Percentiles rank a stretch among this genome's conserved stretches.
These are phyloP conservation scores for Euwallacea fornicatus DNA, from an alignment of 1,140 invertebrate genomes.

Conservation along the genomic window DNA sequence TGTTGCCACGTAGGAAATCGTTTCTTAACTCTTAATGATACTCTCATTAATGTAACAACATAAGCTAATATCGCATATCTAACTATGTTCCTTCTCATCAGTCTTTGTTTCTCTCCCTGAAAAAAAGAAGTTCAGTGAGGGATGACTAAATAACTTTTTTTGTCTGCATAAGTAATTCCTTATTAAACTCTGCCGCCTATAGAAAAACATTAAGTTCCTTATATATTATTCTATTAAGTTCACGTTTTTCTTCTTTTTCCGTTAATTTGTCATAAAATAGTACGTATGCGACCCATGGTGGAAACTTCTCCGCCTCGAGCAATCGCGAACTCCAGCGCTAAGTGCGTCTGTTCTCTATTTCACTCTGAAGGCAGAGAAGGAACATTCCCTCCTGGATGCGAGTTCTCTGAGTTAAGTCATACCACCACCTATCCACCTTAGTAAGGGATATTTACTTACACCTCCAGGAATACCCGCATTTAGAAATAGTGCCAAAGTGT, in stretches of 20 bases:
- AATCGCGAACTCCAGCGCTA: no score
- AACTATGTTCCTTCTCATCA: constrained; percentile 88
- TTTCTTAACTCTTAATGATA: constrained; percentile 85
- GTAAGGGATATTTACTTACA: constrained; percentile 63
- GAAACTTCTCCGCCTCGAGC: no score
- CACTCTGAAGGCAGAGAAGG: no score
- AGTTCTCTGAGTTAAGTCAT: no score
- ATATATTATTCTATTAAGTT: no score
- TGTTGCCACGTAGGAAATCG: constrained; percentile 89
- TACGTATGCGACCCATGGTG: not conserved
- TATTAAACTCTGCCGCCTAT: no score
- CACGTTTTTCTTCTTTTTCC: not conserved
- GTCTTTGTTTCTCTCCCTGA: constrained; percentile 80
- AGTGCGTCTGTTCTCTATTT: no score
- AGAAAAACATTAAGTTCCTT: no score
- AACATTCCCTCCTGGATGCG: no score
- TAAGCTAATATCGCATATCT: constrained; percentile 86
- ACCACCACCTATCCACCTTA: no score
- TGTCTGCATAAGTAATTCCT: no score
- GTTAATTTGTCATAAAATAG: not conserved
- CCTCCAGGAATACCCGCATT: constrained; percentile 87
- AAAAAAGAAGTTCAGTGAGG: constrained; percentile 41
- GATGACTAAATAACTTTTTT: no score
- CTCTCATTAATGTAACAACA: constrained; percentile 82
- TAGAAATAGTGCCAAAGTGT: constrained; percentile 85